A percentile compares a stretch with the other conserved stretches of the same genome.
These are phyloP conservation scores for Scaptomyza parva DNA, from an alignment of 2,888 invertebrate genomes.

Conservation along the genomic window DNA sequence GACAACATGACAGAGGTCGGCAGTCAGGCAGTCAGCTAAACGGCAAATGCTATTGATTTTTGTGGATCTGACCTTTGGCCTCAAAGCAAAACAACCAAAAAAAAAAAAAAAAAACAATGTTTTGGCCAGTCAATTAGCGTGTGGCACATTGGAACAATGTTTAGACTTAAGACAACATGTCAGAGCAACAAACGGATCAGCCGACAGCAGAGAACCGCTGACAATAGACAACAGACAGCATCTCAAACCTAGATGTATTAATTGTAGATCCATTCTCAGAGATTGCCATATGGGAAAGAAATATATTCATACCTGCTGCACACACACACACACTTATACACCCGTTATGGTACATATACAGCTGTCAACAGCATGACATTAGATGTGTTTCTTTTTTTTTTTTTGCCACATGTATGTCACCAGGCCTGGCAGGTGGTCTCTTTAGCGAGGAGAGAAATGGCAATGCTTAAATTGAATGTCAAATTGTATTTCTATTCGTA, in stretches of 20 bases:
- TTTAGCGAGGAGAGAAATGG: slow-evolving; percentile 1
- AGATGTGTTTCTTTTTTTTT: too few relatives aligned
- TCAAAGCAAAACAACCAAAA: too few relatives aligned
- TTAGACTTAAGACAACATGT: slow-evolving; percentile 36
- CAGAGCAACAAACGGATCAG: slow-evolving; percentile 27
- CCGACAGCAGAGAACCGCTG: neutral
- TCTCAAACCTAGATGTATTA: slow-evolving; percentile 43
- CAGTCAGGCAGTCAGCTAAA: slow-evolving; percentile 17
- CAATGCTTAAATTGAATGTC: slow-evolving; percentile 41
- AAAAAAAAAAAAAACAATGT: slow-evolving; percentile 16
- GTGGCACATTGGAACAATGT: slow-evolving; percentile 20
- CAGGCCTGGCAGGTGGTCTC: slow-evolving; percentile 48
- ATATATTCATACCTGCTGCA: slow-evolving; percentile 33
- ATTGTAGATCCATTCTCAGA: slow-evolving; percentile 29
- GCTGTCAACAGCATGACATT: slow-evolving; percentile 34
- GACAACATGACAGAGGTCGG: slow-evolving; percentile 38
- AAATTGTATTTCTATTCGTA: slow-evolving; percentile 36
- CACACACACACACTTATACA: neutral
- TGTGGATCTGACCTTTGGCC: slow-evolving; percentile 36
- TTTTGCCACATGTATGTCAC: slow-evolving; percentile 41
- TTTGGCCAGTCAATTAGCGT: slow-evolving; percentile 37
- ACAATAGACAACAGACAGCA: neutral
- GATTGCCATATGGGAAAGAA: slow-evolving; percentile 2
- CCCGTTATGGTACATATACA: neutral
- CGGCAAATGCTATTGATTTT: slow-evolving; percentile 50